Percentiles rank a stretch among this genome's conserved stretches.
These are phyloP conservation scores for Eueremaeus valkanovi DNA, from an alignment of 2,888 invertebrate genomes.

Conservation along the genomic window DNA sequence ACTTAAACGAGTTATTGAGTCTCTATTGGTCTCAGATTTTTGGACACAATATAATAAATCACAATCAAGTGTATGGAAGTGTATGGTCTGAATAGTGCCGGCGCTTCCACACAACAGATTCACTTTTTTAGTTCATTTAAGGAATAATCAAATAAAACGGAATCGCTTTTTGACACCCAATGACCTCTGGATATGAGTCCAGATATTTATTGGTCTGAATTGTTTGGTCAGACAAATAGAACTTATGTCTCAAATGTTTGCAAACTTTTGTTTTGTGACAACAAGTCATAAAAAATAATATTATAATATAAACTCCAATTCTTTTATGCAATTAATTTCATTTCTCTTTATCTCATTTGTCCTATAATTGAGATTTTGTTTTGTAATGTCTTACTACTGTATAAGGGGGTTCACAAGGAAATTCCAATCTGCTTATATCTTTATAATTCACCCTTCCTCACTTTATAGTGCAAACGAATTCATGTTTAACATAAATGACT, in stretches of 20 bases:
- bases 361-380: no score
- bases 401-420: no score
- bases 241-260: no score
- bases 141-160: background rate
- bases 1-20: background rate
- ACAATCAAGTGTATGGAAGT: background rate
- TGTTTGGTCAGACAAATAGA: no score
- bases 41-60: background rate
- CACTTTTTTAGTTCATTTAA: background rate
- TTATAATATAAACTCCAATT: no score
- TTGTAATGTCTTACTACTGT: no score
- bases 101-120: background rate
- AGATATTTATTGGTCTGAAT: background rate
- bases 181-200: background rate
- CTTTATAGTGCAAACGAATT: no score
- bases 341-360: no score
- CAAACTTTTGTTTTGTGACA: background rate
- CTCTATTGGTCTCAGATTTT: conserved; percentile 13
- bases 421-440: no score
- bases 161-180: background rate
- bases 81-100: background rate
- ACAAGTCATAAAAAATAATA: background rate
- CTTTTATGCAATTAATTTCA: no score
- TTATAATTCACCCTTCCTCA: no score
- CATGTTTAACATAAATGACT: no score